Evolutionary conservation across 2,888 invertebrate species (phyloP).

Genomic region (Drosophila monieri): DNA sequence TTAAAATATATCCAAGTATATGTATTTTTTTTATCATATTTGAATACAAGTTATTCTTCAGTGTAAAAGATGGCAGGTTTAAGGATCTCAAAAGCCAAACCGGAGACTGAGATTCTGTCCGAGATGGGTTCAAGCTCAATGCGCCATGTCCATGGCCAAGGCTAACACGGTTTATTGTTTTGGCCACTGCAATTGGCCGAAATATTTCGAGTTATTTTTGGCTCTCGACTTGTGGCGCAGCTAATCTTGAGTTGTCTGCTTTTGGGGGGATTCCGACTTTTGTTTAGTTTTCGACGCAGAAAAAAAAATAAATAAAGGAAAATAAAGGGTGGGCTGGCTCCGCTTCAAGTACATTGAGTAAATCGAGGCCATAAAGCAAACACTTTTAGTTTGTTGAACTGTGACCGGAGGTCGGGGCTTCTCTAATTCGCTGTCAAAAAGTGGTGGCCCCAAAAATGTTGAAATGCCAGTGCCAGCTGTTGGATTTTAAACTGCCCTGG

Average conservation of each 20-base stretch:
- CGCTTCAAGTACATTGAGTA: constrained; percentile 49
- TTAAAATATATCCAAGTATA: too few relatives aligned
- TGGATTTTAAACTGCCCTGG: constrained; percentile 34
- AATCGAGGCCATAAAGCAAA: constrained; percentile 70
- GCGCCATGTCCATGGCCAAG: constrained; percentile 69
- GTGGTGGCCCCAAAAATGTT: constrained; percentile 10
- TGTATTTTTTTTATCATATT: too few relatives aligned
- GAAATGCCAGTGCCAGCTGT: constrained; percentile 48
- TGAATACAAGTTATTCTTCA: too few relatives aligned
- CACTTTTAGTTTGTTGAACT: constrained; percentile 77
- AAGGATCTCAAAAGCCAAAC: constrained; percentile 18
- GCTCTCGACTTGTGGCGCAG: constrained; percentile 62
- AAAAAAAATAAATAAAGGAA: neutral
- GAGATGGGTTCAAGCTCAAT: constrained; percentile 33
- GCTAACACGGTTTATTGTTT: constrained; percentile 65
- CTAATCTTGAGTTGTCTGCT: constrained; percentile 74
- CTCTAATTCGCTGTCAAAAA: constrained; percentile 70
- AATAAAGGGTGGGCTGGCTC: constrained; percentile 5
- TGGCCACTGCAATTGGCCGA: constrained; percentile 64
- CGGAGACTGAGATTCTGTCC: constrained; percentile 20
- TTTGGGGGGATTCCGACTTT: constrained; percentile 37
- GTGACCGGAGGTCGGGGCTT: constrained; percentile 51
- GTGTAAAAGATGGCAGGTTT: constrained; percentile 8
- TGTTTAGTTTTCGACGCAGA: constrained; percentile 46
- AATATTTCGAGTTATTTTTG: constrained; percentile 67